phyloP scores from a whole-genome alignment of 2,113 vertebrate species.

The Phocoena phocoena region DNA sequence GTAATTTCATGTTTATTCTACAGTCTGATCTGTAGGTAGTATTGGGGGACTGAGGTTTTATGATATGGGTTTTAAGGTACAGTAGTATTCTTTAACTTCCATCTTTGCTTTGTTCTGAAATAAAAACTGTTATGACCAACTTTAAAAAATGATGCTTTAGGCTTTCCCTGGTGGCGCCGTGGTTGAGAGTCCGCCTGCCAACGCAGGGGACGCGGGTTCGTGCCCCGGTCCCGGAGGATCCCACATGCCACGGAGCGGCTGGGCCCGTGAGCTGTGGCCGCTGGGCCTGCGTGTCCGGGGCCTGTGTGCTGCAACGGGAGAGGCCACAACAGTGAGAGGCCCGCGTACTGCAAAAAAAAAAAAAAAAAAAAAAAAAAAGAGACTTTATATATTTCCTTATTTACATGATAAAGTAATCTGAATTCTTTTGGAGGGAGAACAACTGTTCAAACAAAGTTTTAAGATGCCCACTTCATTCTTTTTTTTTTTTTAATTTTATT shows the following conservation, averaged over 20 bases:
- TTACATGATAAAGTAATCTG: background rate
- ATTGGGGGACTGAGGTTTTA: background rate
- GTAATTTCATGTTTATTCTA: background rate
- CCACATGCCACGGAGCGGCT: no score
- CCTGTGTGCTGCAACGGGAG: no score
- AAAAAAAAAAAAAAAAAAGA: background rate
- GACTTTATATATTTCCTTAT: background rate
- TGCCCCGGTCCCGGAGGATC: no score
- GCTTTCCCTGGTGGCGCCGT: no score
- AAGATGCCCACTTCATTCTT: background rate
- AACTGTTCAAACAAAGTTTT: background rate
- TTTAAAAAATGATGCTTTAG: conserved; percentile 25
- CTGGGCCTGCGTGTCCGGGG: no score
- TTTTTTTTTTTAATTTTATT: no score
- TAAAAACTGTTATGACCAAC: background rate
- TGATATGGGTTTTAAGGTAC: background rate
- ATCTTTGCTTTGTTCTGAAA: background rate
- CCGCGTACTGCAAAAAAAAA: no score
- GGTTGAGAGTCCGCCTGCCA: no score
- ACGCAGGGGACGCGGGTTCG: no score
- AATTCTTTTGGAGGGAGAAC: background rate
- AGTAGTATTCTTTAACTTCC: background rate
- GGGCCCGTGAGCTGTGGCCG: no score
- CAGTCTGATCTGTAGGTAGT: background rate
- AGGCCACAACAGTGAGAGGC: no score